A percentile compares a stretch with the other conserved stretches of the same genome.
Conservation (phyloP, 2,888 invertebrate genomes). For the Mellilla xanthometata region DNA sequence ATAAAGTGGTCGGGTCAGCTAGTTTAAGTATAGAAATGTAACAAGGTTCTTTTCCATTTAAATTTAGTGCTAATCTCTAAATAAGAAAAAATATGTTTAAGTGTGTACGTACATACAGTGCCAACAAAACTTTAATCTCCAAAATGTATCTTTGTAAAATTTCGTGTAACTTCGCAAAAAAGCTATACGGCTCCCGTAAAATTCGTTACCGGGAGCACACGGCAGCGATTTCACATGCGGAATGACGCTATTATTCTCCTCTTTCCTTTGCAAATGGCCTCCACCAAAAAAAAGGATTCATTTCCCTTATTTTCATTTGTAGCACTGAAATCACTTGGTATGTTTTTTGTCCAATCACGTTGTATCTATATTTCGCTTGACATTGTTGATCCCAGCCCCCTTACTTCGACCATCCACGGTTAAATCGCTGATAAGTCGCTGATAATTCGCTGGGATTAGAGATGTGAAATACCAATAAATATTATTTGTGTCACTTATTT, state of each 20-base stretch:
- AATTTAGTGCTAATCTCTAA: too few relatives aligned
- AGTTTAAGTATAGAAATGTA: too few relatives aligned
- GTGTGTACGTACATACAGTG: too few relatives aligned
- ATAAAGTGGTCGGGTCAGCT: too few relatives aligned
- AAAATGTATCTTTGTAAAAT: too few relatives aligned
- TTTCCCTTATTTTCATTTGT: constrained; percentile 9
- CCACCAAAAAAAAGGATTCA: background rate
- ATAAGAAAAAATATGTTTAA: too few relatives aligned
- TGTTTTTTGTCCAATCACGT: background rate
- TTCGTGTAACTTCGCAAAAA: constrained; percentile 13
- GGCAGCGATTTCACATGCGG: constrained; percentile 37
- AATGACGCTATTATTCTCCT: constrained; percentile 40
- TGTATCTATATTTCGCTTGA: background rate
- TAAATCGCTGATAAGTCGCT: too few relatives aligned
- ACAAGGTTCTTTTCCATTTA: too few relatives aligned
- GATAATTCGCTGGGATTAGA: too few relatives aligned
- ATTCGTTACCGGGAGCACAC: constrained; percentile 32
- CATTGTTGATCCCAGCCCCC: background rate
- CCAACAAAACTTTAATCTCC: background rate
- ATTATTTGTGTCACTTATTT: too few relatives aligned
- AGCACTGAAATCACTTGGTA: constrained; percentile 2
- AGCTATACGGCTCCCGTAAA: constrained; percentile 31
- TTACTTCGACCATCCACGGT: too few relatives aligned
- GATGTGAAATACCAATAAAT: too few relatives aligned
- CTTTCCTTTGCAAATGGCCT: constrained; percentile 33